These are phyloP conservation scores for Pteropus rufus DNA, from an alignment of 2,797 vertebrate genomes.

Conservation along the genomic window DNA sequence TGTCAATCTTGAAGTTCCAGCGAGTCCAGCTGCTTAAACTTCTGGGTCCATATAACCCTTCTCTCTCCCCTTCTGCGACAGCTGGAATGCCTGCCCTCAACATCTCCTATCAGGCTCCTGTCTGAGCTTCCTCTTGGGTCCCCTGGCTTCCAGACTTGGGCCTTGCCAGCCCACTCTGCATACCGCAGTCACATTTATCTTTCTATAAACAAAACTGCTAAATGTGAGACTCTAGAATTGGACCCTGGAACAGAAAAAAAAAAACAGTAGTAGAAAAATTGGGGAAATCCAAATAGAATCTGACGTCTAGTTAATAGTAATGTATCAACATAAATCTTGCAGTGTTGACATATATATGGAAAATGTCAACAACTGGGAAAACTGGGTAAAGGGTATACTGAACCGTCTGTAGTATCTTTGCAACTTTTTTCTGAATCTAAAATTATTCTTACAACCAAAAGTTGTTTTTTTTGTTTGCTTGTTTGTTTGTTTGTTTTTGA, in stretches of 20 bases:
- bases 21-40: not conserved
- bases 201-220: not conserved
- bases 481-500: not conserved
- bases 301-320: not conserved
- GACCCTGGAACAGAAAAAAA: not conserved
- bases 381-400: not conserved
- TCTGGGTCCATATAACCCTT: accelerated
- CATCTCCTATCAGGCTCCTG: not conserved
- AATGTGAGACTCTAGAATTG: not conserved
- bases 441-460: not conserved
- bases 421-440: not conserved
- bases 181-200: not conserved
- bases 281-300: not conserved
- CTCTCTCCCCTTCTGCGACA: not conserved
- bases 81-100: not conserved
- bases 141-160: not conserved
- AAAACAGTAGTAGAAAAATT: not conserved
- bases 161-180: not conserved
- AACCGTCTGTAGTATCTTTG: not conserved
- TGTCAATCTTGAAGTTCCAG: not conserved
- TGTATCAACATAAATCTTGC: accelerated
- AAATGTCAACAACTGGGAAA: not conserved
- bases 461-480: not conserved
- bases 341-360: not conserved
- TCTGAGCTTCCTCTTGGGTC: not conserved